These are phyloP conservation scores for Elgaria multicarinata DNA, from an alignment of 2,113 vertebrate species.

Conservation along the genomic window DNA sequence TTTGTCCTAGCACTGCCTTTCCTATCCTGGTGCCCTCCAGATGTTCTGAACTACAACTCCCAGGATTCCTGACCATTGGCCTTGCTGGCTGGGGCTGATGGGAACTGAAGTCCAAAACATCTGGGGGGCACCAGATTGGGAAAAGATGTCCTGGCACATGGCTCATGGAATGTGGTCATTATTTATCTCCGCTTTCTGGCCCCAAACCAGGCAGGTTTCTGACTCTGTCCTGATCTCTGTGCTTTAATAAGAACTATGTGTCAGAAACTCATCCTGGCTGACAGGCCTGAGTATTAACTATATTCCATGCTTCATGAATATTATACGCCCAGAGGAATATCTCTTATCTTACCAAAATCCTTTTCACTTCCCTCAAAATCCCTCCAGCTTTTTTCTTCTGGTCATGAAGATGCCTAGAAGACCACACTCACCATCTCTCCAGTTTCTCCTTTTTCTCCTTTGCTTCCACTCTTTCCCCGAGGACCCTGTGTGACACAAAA, in stretches of 20 bases:
- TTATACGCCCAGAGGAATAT: no score
- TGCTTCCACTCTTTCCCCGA: slow-evolving; percentile 83
- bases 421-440: slow-evolving; percentile 81
- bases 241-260: background rate
- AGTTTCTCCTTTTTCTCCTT: slow-evolving; percentile 83
- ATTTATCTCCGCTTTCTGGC: no score
- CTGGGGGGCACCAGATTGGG: no score
- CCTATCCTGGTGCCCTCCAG: no score
- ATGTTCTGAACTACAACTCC: no score
- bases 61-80: no score
- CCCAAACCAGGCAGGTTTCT: background rate
- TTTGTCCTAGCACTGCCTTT: no score
- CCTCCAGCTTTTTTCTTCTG: background rate
- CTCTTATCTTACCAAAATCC: background rate
- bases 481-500: slow-evolving; percentile 76
- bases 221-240: background rate
- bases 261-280: background rate
- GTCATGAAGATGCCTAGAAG: fast-evolving
- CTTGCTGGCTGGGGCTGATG: no score
- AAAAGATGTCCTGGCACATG: no score
- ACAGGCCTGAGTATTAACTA: background rate
- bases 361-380: background rate
- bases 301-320: background rate
- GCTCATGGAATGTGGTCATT: no score
- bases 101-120: no score